Base-by-base conservation (phyloP, 2,888 invertebrate species). In the Dynastes tityus region DNA sequence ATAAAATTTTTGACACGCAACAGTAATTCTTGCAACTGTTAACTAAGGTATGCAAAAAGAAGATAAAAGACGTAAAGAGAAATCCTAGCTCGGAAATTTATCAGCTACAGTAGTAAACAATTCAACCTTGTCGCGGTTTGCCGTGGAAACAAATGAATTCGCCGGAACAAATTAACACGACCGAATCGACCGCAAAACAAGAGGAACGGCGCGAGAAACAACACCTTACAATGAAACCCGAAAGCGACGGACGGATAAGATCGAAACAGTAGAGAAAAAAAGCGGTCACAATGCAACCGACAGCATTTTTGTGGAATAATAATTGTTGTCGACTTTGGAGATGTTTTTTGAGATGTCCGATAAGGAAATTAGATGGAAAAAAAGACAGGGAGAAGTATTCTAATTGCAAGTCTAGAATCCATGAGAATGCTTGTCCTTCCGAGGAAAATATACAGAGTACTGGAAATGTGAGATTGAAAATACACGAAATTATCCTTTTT, bases 121-220 rank as follows among this genome's bases (percentile, higher is more conserved):
- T 68, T 68, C 27, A 49, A 68, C 49, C 49, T 68, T 68, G 67
- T 68, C 49, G 49, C 22, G 27, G 27, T 45, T 45, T 3, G 9
- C 67, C 27, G 67, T 68, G 45, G 67, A 45, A 68, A 68, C 53
- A 16, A 53, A 53, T 53, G 22, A 51, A 53, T 71, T 55, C 55
- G 16, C 37, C 55, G 58, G 58, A 71, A 71, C 71, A 71, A 71
- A 71, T 71, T 71, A 71, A 71, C 71, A 22, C 68, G 13, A 32
- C 16, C 68, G 51, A 53, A 70, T 70, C 53, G 68, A 70, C 71
- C 71, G 71, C 71, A 9, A 71, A 71, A 71, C 71, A 71, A 55
- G 27, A 55, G 40, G 11, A 71, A 55, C 53, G 55, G 55, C 40
- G 71, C 45, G 49, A 71, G 55, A 71, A 71, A 37, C 71, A 58